A percentile compares a stretch with the other conserved stretches of the same genome.
phyloP scores from a whole-genome alignment of 2,888 invertebrate species.

The Poecilus cupreus region DNA sequence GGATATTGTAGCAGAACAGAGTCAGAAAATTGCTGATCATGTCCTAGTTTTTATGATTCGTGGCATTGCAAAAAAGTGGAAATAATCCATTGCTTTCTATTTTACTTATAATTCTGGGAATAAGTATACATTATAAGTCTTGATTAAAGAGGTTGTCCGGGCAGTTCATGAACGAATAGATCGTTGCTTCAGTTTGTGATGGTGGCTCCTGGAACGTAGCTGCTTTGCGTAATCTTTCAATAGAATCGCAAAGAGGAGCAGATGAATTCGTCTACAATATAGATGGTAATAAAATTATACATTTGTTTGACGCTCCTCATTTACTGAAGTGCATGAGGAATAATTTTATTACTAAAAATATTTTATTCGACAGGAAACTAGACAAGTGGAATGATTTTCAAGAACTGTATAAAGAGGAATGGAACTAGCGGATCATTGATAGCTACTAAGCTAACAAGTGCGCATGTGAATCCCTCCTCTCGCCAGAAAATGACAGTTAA shows the following conservation, averaged over 20 bases:
- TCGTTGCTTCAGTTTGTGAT: slow-evolving; percentile 24
- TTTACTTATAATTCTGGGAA: slow-evolving; percentile 7
- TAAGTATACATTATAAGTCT: neutral
- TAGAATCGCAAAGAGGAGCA: neutral
- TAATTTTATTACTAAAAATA: no score
- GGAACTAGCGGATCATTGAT: neutral
- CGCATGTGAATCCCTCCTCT: neutral
- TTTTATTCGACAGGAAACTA: no score
- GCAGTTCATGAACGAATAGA: slow-evolving; percentile 4
- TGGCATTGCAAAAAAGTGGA: slow-evolving; percentile 20
- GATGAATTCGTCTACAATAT: slow-evolving; percentile 3
- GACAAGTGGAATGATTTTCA: neutral
- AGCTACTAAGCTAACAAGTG: neutral
- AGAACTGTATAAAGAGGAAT: neutral
- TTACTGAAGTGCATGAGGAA: no score
- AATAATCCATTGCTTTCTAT: slow-evolving; percentile 26
- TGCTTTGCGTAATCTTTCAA: neutral
- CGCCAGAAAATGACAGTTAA: slow-evolving; percentile 9
- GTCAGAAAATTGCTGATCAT: neutral
- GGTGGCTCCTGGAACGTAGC: slow-evolving; percentile 3
- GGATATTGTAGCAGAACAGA: neutral
- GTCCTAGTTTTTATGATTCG: slow-evolving; percentile 36
- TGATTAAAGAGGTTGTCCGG: neutral
- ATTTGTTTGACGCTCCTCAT: slow-evolving; percentile 38
- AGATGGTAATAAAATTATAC: slow-evolving; percentile 20